phyloP scores from a whole-genome alignment of 2,797 vertebrate species.

The Hyperoplus lanceolatus region DNA sequence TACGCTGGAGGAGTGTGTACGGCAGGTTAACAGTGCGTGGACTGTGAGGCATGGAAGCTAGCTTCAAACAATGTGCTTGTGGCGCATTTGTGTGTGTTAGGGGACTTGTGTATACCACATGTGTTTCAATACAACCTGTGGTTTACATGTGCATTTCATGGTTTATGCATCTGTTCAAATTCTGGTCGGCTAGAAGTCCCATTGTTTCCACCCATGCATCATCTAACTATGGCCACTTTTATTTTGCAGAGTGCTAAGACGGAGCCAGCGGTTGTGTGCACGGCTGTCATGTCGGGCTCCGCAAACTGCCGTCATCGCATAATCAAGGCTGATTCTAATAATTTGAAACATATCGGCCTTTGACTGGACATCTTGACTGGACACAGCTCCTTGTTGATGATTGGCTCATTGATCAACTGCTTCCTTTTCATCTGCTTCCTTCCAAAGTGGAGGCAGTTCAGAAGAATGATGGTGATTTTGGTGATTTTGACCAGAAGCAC shows the following conservation, averaged over 20 bases:
- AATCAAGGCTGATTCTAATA: not conserved
- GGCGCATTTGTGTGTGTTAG: conserved; percentile 35
- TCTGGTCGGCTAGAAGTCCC: conserved; percentile 13
- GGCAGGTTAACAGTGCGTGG: conserved; percentile 3
- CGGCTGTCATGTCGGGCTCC: not conserved
- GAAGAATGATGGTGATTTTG: too few relatives aligned
- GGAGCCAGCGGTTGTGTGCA: not conserved
- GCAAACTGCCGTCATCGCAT: not conserved
- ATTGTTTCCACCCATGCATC: conserved; percentile 38
- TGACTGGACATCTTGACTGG: not conserved
- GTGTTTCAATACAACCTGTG: not conserved
- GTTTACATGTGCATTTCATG: conserved; percentile 7
- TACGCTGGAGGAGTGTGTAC: conserved; percentile 10
- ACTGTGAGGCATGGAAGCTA: conserved; percentile 2
- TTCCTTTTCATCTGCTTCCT: not conserved
- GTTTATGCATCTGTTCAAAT: conserved; percentile 31
- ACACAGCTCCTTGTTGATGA: not conserved
- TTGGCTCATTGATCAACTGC: not conserved
- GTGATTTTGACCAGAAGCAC: too few relatives aligned
- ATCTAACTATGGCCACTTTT: conserved; percentile 1
- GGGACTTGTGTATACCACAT: conserved; percentile 15
- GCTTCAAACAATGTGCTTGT: conserved; percentile 14
- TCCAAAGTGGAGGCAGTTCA: not conserved
- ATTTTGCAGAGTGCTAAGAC: not conserved
- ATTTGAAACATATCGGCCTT: too few relatives aligned